These are phyloP conservation scores for Anhinga anhinga DNA, from an alignment of 2,113 vertebrate genomes.

Conservation along the genomic window DNA sequence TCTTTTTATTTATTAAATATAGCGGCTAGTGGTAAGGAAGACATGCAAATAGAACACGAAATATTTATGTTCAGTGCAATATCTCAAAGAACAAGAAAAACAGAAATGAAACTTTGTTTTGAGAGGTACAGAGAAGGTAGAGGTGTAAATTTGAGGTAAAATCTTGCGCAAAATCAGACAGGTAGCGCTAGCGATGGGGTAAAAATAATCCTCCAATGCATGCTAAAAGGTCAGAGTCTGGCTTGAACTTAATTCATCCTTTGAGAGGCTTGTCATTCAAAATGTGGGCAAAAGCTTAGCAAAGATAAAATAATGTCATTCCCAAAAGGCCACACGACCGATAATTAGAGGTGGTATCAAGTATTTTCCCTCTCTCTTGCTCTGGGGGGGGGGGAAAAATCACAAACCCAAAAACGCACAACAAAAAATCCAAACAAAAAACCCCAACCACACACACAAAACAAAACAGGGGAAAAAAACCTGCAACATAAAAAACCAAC, in stretches of 20 bases:
- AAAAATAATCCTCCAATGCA: not conserved
- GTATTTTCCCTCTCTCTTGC: not conserved
- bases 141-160: not conserved
- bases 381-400: not conserved
- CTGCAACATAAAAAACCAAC: not conserved
- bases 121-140: not conserved
- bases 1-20: constrained; percentile 9
- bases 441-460: not conserved
- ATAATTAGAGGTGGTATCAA: not conserved
- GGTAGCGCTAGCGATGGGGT: not conserved
- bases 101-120: not conserved
- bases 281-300: not conserved
- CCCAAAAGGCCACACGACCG: not conserved
- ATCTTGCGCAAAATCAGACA: not conserved
- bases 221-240: not conserved
- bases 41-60: not conserved
- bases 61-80: not conserved
- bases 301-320: not conserved
- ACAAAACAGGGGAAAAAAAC: not conserved
- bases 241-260: not conserved
- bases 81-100: not conserved
- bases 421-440: not conserved
- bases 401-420: no score
- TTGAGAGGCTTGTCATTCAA: not conserved
- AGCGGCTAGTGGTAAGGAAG: not conserved